Conservation (phyloP, 2,888 invertebrate genomes). For the Nudaria mundana region DNA sequence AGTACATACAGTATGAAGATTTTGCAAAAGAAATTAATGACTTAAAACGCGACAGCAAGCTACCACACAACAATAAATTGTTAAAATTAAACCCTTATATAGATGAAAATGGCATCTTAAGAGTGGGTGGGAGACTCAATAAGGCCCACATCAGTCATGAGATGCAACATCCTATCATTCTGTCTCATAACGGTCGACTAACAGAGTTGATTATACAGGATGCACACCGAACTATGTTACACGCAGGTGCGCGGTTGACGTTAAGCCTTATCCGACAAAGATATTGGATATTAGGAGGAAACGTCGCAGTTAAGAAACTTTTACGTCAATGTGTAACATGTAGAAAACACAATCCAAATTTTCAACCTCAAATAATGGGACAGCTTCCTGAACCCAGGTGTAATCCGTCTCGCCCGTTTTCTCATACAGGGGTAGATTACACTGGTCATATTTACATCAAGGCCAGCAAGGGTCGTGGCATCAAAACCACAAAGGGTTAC, state of each 20-base stretch:
- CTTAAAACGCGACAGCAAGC: too few species aligned
- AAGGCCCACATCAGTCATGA: background rate
- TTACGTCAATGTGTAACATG: background rate
- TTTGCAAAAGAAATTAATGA: too few species aligned
- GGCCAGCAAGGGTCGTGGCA: background rate
- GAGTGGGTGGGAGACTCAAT: conserved; percentile 5
- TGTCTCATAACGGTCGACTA: background rate
- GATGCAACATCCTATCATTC: conserved; percentile 5
- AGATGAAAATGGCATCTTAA: background rate
- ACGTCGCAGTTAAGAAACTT: background rate
- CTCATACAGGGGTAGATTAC: background rate
- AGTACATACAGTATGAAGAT: too few species aligned
- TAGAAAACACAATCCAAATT: background rate
- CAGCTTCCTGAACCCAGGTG: background rate
- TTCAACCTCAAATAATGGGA: background rate
- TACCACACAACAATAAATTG: background rate
- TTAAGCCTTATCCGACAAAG: background rate
- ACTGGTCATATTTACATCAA: background rate
- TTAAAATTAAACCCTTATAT: conserved; percentile 4
- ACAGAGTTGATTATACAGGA: conserved; percentile 2
- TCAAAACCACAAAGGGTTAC: background rate
- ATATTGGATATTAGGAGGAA: conserved; percentile 6
- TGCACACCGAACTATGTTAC: background rate
- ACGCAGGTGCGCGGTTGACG: conserved; percentile 6
- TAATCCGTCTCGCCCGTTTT: background rate